Evolutionary conservation across 2,113 vertebrate genomes (phyloP).

Genomic region (Dermatemys mawii): DNA sequence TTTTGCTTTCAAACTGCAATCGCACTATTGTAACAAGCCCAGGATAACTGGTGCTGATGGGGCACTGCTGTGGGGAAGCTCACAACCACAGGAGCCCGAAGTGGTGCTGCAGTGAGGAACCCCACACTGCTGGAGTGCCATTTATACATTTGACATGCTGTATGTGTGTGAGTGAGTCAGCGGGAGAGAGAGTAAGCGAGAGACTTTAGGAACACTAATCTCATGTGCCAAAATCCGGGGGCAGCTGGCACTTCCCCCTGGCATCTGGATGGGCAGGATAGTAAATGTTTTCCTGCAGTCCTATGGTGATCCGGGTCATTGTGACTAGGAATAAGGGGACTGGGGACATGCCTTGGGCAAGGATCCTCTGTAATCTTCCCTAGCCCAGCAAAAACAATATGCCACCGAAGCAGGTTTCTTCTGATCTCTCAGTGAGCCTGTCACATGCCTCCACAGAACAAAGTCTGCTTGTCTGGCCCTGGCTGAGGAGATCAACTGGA

Average conservation of each 20-base stretch:
- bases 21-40: background rate
- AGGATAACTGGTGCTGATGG: background rate
- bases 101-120: background rate
- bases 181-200: background rate
- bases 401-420: background rate
- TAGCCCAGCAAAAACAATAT: background rate
- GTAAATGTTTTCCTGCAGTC: background rate
- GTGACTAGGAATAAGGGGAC: background rate
- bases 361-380: background rate
- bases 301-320: background rate
- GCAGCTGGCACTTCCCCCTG: background rate
- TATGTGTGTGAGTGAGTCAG: no score
- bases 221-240: background rate
- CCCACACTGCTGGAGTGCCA: no score
- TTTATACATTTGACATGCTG: no score
- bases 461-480: background rate
- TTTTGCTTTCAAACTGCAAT: background rate
- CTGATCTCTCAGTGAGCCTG: background rate
- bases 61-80: background rate
- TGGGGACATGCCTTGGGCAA: slow-evolving; percentile 3
- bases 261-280: background rate
- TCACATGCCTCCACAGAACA: background rate
- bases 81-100: no score
- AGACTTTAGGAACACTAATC: background rate
- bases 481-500: background rate